Conservation (phyloP, 2,113 vertebrate species). For the Pavo muticus region DNA sequence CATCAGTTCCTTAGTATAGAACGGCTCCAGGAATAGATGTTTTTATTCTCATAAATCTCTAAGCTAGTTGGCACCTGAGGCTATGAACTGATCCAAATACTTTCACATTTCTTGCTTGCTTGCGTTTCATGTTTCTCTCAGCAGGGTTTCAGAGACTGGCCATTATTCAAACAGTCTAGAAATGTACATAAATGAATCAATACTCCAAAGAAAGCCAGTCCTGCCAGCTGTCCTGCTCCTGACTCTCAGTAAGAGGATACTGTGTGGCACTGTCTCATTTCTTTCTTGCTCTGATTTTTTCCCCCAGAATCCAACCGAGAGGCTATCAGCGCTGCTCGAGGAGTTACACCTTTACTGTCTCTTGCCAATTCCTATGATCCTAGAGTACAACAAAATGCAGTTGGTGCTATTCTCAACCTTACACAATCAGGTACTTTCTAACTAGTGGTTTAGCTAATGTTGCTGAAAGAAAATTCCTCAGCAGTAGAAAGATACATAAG, state of each 20-base stretch:
- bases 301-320: conserved; percentile 79
- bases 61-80: background rate
- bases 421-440: conserved; percentile 79
- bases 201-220: background rate
- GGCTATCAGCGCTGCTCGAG: conserved; percentile 74
- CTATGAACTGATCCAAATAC: background rate
- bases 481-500: background rate
- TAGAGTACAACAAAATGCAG: conserved; percentile 82
- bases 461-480: background rate
- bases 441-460: background rate
- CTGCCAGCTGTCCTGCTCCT: background rate
- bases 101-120: background rate
- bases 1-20: background rate
- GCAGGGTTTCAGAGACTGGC: background rate
- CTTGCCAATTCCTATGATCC: conserved; percentile 82
- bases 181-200: background rate
- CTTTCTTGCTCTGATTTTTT: background rate
- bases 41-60: background rate
- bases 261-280: background rate
- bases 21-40: background rate
- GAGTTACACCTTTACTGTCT: conserved; percentile 77
- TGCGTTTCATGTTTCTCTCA: background rate
- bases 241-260: background rate
- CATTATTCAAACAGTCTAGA: background rate
- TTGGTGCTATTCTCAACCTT: conserved; percentile 83